Percentiles rank a stretch among this genome's conserved stretches.
phyloP scores from a whole-genome alignment of 1,140 invertebrate species.

The Zaprionus africanus region DNA sequence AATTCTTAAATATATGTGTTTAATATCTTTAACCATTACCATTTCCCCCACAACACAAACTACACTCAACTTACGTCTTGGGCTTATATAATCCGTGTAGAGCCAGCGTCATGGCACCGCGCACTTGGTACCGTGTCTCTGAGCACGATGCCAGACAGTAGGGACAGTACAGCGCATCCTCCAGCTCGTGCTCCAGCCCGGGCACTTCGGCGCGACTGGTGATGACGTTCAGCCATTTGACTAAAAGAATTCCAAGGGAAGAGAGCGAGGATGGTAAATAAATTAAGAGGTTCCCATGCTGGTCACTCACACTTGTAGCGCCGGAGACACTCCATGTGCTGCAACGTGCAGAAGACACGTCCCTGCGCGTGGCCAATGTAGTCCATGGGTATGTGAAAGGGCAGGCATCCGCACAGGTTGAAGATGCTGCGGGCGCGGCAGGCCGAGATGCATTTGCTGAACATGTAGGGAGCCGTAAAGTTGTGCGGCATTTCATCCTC shows the following conservation, averaged over 20 bases:
- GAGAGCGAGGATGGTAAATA: neutral
- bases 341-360: conserved; percentile 74
- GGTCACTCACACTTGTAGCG: conserved; percentile 75
- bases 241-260: conserved; percentile 43
- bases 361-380: conserved; percentile 50
- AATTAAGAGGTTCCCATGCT: conserved; percentile 32
- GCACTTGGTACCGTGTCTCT: conserved; percentile 65
- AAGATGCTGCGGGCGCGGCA: conserved; percentile 86
- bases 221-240: conserved; percentile 83
- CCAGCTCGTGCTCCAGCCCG: conserved; percentile 79
- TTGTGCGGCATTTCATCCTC: conserved; percentile 84
- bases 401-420: conserved; percentile 85
- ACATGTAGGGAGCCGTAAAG: conserved; percentile 60
- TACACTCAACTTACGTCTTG: conserved; percentile 48
- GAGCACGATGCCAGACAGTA: conserved; percentile 73
- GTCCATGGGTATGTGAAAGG: conserved; percentile 85
- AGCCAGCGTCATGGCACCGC: conserved; percentile 59
- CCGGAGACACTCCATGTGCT: conserved; percentile 70
- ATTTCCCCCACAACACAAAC: neutral
- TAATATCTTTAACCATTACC: neutral
- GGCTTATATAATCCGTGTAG: conserved; percentile 37
- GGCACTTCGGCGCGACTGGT: conserved; percentile 67
- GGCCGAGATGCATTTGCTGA: conserved; percentile 86
- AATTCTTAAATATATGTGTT: neutral
- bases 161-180: conserved; percentile 80